Evolutionary conservation across 2,113 vertebrate species (phyloP).

Genomic region (Paramormyrops kingsleyae): DNA sequence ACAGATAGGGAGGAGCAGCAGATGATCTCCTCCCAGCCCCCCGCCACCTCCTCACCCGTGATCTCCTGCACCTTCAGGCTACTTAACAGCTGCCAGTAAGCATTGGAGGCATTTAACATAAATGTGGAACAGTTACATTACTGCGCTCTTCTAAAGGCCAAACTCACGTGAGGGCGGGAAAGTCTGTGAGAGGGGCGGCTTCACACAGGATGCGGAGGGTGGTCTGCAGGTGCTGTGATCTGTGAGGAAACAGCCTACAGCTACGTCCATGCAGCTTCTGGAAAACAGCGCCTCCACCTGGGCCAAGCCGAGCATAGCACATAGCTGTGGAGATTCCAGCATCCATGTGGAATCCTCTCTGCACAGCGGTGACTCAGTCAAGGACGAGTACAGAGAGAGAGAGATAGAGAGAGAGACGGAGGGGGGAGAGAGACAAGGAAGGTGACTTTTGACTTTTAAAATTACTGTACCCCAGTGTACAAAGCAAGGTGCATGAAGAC

Average conservation of each 20-base stretch:
- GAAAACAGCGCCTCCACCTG: conserved; percentile 77
- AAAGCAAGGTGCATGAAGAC: too few relatives aligned
- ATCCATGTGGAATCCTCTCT: conserved; percentile 69
- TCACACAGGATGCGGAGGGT: conserved; percentile 80
- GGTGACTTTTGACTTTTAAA: too few relatives aligned
- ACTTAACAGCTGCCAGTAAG: conserved; percentile 65
- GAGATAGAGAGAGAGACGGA: neutral
- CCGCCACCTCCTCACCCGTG: conserved; percentile 57
- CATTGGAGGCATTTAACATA: conserved; percentile 47
- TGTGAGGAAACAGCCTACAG: conserved; percentile 57
- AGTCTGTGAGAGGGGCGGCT: conserved; percentile 81
- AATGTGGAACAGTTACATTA: too few relatives aligned
- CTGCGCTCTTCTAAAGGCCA: neutral
- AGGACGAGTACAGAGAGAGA: conserved; percentile 43
- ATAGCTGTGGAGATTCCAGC: conserved; percentile 60
- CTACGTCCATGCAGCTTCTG: conserved; percentile 63
- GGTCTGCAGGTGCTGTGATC: conserved; percentile 70
- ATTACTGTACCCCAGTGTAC: too few relatives aligned
- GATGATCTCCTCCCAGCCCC: neutral
- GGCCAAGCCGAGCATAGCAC: conserved; percentile 47
- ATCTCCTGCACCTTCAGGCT: conserved; percentile 31
- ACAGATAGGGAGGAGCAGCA: neutral
- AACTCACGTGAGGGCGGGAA: conserved; percentile 59
- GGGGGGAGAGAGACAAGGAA: neutral
- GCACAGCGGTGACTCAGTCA: conserved; percentile 78